Conservation (phyloP, 2,888 invertebrate genomes). For the Sinelater perroti region DNA sequence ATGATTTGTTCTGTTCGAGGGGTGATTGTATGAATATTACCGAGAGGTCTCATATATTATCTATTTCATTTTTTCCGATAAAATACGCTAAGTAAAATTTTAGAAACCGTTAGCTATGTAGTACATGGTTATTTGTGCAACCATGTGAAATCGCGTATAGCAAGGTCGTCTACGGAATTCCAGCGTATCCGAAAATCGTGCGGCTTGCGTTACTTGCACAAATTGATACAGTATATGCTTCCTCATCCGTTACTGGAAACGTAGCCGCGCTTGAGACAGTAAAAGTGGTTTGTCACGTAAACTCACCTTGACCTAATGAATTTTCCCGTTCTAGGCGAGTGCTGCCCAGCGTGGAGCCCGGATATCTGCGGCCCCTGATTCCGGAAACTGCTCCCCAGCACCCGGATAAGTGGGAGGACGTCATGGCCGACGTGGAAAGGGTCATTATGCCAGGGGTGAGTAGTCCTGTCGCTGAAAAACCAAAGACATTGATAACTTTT, state of each 20-base stretch:
- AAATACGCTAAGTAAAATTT: no score
- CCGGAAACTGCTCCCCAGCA: slow-evolving; percentile 85
- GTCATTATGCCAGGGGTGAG: slow-evolving; percentile 95
- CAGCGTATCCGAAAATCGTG: no score
- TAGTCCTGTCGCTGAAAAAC: background rate
- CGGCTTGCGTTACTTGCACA: background rate
- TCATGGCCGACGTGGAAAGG: slow-evolving; percentile 91
- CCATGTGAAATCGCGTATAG: background rate
- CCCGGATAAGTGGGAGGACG: slow-evolving; percentile 89
- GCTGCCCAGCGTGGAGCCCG: slow-evolving; percentile 90
- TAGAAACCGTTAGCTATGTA: slow-evolving; percentile 1
- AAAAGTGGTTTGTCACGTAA: slow-evolving; percentile 38
- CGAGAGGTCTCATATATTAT: no score
- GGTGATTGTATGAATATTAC: no score
- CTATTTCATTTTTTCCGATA: no score
- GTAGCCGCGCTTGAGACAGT: slow-evolving; percentile 35
- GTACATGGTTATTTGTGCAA: slow-evolving; percentile 12
- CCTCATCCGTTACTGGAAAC: slow-evolving; percentile 6
- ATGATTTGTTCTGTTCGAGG: no score
- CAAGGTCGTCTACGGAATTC: no score
- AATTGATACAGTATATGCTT: no score
- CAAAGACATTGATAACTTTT: slow-evolving; percentile 2
- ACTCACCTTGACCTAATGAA: slow-evolving; percentile 45
- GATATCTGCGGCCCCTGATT: slow-evolving; percentile 87
- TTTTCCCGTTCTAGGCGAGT: slow-evolving; percentile 69